A percentile compares a stretch with the other conserved stretches of the same genome.
Evolutionary conservation across 2,113 vertebrate species (phyloP).

Genomic region (Todiramphus saurophagus): DNA sequence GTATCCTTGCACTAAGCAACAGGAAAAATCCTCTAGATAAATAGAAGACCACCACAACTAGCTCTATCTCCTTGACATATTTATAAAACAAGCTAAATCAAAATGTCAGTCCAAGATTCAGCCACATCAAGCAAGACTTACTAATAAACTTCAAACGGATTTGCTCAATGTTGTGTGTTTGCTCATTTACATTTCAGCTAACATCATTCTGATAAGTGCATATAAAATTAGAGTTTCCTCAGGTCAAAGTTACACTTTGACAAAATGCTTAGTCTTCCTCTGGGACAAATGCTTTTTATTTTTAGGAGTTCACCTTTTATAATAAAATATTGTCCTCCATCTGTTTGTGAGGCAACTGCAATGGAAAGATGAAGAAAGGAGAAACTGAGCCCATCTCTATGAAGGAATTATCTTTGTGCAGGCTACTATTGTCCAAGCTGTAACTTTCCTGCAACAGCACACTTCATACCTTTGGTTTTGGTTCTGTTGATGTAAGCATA

Average conservation of each 20-base stretch:
- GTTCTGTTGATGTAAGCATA: not conserved
- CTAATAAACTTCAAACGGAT: not conserved
- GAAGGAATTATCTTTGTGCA: not conserved
- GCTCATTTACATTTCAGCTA: slow-evolving; percentile 24
- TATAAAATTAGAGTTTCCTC: slow-evolving; percentile 45
- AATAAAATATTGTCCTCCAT: not conserved
- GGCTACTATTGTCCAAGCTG: not conserved
- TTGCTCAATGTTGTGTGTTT: not conserved
- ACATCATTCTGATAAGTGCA: not conserved
- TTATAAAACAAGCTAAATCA: not conserved
- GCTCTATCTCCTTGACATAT: not conserved
- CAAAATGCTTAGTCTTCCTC: slow-evolving; percentile 42
- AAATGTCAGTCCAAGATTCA: not conserved
- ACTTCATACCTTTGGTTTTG: not conserved
- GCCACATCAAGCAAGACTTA: not conserved
- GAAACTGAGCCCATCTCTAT: not conserved
- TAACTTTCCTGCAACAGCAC: not conserved
- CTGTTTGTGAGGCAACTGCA: not conserved
- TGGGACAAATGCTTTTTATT: slow-evolving; percentile 48
- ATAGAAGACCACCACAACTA: not conserved
- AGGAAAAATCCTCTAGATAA: not conserved
- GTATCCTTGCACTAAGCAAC: not conserved
- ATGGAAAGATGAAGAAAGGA: not conserved
- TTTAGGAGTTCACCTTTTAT: not conserved
- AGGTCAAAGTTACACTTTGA: not conserved